These are phyloP conservation scores for Ctenodactylus gundi DNA, from an alignment of 2,113 vertebrate genomes.

Conservation along the genomic window DNA sequence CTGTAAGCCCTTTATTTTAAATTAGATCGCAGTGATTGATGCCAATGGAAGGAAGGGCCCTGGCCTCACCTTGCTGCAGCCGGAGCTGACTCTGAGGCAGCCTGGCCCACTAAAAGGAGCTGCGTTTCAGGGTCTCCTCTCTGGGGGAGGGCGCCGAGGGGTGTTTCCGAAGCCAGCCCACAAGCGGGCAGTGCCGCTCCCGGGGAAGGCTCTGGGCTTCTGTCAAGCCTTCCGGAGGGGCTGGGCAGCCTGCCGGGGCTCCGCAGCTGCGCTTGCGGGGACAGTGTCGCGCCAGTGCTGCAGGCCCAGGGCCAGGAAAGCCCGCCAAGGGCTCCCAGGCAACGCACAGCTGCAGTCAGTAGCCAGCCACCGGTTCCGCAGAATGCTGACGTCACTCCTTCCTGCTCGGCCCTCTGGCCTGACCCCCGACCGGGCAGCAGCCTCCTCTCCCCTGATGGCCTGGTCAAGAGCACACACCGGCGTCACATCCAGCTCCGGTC, in stretches of 20 bases:
- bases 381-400: background rate
- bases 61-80: background rate
- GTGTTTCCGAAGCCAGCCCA: background rate
- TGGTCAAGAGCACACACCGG: background rate
- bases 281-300: background rate
- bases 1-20: background rate
- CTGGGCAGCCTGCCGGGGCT: background rate
- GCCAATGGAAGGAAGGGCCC: background rate
- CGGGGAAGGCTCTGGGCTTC: background rate
- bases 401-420: background rate
- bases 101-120: background rate
- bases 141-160: background rate
- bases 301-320: background rate
- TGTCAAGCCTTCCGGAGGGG: background rate
- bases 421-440: background rate
- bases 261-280: background rate
- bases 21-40: constrained; percentile 39
- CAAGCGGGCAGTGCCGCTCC: background rate
- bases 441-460: too few relatives aligned
- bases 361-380: background rate
- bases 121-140: background rate
- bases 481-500: accelerated
- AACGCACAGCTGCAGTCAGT: background rate
- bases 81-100: background rate
- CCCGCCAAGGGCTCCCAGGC: background rate